Evolutionary conservation across 2,888 invertebrate species (phyloP).

Genomic region (Marasmarcha lunaedactyla): DNA sequence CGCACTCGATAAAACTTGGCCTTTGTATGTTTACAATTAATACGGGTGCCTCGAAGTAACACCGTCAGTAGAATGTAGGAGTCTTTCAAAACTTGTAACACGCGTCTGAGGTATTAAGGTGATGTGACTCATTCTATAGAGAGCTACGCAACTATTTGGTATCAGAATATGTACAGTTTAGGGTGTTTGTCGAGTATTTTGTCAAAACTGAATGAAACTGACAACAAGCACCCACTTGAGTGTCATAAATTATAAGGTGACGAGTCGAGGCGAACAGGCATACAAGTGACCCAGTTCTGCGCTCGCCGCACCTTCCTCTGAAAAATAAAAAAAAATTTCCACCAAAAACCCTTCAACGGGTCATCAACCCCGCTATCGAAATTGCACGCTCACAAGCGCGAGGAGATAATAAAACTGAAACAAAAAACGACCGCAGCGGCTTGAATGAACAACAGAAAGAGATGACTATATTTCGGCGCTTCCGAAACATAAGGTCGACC

Average conservation of each 20-base stretch:
- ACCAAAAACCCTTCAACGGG: constrained; percentile 61
- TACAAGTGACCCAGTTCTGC: constrained; percentile 32
- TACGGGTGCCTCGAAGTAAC: neutral
- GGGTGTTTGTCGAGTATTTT: no score
- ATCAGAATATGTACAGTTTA: no score
- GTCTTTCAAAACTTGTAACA: constrained; percentile 1
- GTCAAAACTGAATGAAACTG: neutral
- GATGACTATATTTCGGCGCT: constrained; percentile 64
- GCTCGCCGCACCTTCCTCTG: constrained; percentile 36
- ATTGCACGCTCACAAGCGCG: constrained; percentile 64
- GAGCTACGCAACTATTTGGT: no score
- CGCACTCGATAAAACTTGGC: constrained; percentile 10
- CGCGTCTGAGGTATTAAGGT: neutral
- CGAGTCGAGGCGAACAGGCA: constrained; percentile 22
- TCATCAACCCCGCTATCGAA: constrained; percentile 67
- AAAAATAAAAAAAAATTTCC: constrained; percentile 42
- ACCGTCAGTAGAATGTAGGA: no score
- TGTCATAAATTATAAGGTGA: neutral
- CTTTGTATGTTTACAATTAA: constrained; percentile 7
- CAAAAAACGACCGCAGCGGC: constrained; percentile 49
- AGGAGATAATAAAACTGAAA: constrained; percentile 49
- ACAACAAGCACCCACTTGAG: neutral
- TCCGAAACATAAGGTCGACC: constrained; percentile 58
- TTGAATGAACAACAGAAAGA: constrained; percentile 61
- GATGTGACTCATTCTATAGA: no score